These are phyloP conservation scores for Micrastur ruficollis DNA, from an alignment of 2,797 vertebrate species.

Conservation along the genomic window DNA sequence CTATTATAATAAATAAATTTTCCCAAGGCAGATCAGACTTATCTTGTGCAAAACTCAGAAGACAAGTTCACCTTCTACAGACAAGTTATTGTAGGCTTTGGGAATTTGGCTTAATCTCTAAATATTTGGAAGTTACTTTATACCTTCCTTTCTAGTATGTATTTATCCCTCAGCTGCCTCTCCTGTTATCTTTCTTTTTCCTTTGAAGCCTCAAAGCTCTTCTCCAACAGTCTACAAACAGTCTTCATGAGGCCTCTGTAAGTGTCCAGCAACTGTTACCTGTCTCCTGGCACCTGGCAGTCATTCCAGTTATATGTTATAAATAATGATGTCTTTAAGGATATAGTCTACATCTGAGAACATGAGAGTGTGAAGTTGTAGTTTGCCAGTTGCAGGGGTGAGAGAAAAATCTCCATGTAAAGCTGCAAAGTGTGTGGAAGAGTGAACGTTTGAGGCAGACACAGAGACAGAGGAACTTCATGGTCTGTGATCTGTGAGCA, in stretches of 20 bases:
- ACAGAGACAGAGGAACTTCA: neutral
- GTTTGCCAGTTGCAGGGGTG: neutral
- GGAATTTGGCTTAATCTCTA: neutral
- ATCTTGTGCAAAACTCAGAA: neutral
- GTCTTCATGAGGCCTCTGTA: neutral
- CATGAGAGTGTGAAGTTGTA: neutral
- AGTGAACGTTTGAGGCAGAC: neutral
- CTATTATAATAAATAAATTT: neutral
- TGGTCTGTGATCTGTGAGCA: neutral
- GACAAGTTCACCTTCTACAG: neutral
- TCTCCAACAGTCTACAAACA: neutral
- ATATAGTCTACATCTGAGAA: neutral
- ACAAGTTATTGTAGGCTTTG: neutral
- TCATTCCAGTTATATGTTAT: neutral
- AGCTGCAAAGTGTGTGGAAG: neutral
- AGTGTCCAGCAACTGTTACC: neutral
- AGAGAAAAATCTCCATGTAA: neutral
- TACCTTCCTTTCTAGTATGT: neutral
- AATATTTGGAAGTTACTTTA: conserved; percentile 19
- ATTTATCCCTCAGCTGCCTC: neutral
- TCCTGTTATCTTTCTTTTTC: neutral
- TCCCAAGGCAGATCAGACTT: neutral
- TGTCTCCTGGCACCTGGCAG: neutral
- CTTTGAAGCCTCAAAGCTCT: conserved; percentile 4
- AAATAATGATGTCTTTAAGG: neutral